Evolutionary conservation across 2,888 invertebrate genomes (phyloP), one percentile per base, ranked within the genome.

Genomic region (Drosophila anceps): DNA sequence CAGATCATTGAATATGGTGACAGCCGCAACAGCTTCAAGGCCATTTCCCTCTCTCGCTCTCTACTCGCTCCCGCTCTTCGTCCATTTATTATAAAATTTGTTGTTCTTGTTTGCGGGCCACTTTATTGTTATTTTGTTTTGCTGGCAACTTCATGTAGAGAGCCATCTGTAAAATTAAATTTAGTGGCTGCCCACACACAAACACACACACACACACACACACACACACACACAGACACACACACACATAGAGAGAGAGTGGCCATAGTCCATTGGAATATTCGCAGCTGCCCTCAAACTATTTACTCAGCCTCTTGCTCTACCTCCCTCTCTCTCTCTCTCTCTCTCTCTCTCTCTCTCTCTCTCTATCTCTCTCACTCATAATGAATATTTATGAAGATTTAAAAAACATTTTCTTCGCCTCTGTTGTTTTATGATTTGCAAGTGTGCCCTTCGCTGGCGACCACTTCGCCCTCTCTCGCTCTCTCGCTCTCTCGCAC

Each of bases 341-440:
- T 15, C 29, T 0, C 20, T 13, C 13, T 3, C 10, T 12, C 39
- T 13, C 54, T 29, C 8, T 6, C n/a, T 4, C 51, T 24, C 15
- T 12, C 8, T 35, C 54, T 18, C 54, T 54, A 27, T 27, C 75
- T 73, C 31, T 31, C 31, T 18, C 48, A 18, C 66, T 67, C 79
- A 73, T 84, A 90, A 92, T 91, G 91, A 92, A 92, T 92, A 92
- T 92, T 92, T 92, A 92, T 91, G 88, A 91, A 88, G 86, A 86
- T 91, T 91, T 91, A 90, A 84, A 90, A 87, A 91, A 82, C 87
- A 90, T 91, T 92, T 91, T 90, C 91, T 81, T 81, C 87, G 87
- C 82, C 81, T 89, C 88, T 86, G 87, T 91, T 91, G 84, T 91
- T 92, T 91, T 92, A 91, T 92, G 91, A 88, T 91, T 91, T 91